phyloP scores from a whole-genome alignment of 2,113 vertebrate genomes.

The Syngnathus floridae region DNA sequence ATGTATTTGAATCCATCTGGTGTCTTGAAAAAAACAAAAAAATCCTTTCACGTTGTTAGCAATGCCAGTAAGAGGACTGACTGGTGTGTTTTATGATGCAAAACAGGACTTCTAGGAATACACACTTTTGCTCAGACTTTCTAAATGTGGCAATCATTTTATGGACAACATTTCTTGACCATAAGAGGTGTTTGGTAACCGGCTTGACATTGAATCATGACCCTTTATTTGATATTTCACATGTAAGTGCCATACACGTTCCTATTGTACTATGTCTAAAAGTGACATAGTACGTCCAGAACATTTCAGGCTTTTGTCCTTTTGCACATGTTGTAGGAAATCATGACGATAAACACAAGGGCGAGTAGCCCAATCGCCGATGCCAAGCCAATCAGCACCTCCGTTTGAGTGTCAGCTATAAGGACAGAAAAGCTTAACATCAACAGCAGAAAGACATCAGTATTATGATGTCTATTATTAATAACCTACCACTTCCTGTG shows the following conservation, averaged over 20 bases:
- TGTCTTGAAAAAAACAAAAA: conserved; percentile 30
- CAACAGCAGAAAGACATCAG: neutral
- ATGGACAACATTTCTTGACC: too few relatives aligned
- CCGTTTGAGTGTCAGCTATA: neutral
- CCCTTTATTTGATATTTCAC: neutral
- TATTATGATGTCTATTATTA: too few relatives aligned
- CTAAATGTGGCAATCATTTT: neutral
- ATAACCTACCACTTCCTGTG: neutral
- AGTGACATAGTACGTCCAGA: neutral
- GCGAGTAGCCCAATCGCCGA: conserved; percentile 37
- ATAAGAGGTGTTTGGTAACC: too few relatives aligned
- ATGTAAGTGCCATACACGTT: neutral
- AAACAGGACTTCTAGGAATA: neutral
- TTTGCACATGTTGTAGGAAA: conserved; percentile 23
- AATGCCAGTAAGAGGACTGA: neutral
- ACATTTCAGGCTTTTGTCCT: neutral
- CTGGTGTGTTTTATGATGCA: conserved; percentile 1
- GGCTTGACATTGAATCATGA: neutral
- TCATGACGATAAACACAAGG: conserved; percentile 30
- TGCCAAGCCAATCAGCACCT: conserved; percentile 23
- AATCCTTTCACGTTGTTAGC: conserved; percentile 17
- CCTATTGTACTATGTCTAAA: neutral
- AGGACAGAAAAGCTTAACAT: neutral
- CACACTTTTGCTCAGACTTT: conserved; percentile 1
- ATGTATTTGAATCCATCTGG: conserved; percentile 39